Evolutionary conservation across 2,797 vertebrate species (phyloP).

Genomic region (Ambastaia sidthimunki): DNA sequence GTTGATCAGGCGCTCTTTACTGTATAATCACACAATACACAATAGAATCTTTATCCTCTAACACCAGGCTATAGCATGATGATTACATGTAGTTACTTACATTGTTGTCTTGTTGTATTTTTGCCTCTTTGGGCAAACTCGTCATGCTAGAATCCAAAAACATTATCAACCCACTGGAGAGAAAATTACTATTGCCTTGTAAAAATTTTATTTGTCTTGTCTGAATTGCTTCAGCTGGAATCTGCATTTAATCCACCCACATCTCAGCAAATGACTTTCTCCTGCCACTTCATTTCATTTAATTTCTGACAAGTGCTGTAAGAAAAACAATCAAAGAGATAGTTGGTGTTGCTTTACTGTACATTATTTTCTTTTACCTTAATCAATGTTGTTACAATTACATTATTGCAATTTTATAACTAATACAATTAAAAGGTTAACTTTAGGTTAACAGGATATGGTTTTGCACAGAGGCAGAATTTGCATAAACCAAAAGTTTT

Average conservation of each 20-base stretch:
- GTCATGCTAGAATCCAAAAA: background rate
- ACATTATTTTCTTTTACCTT: too few species aligned
- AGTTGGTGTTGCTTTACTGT: too few species aligned
- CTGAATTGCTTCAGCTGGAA: background rate
- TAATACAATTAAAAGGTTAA: too few species aligned
- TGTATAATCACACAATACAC: background rate
- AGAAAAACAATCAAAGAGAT: too few species aligned
- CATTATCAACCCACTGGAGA: background rate
- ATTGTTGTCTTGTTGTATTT: background rate
- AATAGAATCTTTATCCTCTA: background rate
- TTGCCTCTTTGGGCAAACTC: slow-evolving; percentile 8
- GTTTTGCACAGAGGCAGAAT: too few species aligned
- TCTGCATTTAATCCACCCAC: background rate
- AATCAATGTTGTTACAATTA: too few species aligned
- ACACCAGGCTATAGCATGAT: background rate
- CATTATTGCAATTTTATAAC: too few species aligned
- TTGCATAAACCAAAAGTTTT: too few species aligned
- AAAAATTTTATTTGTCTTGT: background rate
- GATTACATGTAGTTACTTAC: background rate
- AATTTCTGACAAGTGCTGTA: too few species aligned
- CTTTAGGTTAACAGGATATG: too few species aligned
- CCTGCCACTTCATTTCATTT: background rate
- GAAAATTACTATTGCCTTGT: background rate
- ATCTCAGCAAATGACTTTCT: background rate
- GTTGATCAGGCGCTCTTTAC: background rate